phyloP scores from a whole-genome alignment of 2,113 vertebrate genomes.

The Lamprotornis superbus region DNA sequence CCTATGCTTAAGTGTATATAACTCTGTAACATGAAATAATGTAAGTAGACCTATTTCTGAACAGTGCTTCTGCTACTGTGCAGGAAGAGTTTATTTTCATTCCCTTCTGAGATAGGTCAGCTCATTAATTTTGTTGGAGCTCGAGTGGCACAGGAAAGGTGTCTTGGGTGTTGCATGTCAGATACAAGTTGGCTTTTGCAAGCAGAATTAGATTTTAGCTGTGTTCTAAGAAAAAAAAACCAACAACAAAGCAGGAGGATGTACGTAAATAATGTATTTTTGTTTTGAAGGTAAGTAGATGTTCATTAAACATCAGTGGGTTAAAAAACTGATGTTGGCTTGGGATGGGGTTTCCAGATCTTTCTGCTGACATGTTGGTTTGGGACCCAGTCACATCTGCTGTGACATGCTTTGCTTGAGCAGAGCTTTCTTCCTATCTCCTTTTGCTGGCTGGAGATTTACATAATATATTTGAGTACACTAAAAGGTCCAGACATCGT shows the following conservation, averaged over 20 bases:
- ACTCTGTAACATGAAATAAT: neutral
- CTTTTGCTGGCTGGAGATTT: neutral
- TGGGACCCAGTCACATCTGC: neutral
- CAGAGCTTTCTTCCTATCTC: neutral
- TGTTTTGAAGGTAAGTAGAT: neutral
- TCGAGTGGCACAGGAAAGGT: neutral
- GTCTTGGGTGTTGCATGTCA: conserved; percentile 1
- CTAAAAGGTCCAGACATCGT: neutral
- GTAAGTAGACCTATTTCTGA: neutral
- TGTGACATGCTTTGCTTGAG: neutral
- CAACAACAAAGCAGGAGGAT: neutral
- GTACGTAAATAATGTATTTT: neutral
- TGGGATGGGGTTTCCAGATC: neutral
- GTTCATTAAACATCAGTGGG: neutral
- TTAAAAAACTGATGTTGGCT: neutral
- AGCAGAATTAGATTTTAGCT: neutral
- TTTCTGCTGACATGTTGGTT: neutral
- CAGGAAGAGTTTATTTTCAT: neutral
- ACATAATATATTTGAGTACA: neutral
- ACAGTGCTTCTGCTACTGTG: neutral
- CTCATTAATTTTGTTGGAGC: conserved; percentile 34
- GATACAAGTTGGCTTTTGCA: neutral
- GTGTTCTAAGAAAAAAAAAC: neutral
- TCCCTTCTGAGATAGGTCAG: conserved; percentile 13
- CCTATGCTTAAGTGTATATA: neutral